Percentiles rank a stretch among this genome's conserved stretches.
Evolutionary conservation across 1,140 invertebrate species (phyloP).

Genomic region (Octopus sinensis): DNA sequence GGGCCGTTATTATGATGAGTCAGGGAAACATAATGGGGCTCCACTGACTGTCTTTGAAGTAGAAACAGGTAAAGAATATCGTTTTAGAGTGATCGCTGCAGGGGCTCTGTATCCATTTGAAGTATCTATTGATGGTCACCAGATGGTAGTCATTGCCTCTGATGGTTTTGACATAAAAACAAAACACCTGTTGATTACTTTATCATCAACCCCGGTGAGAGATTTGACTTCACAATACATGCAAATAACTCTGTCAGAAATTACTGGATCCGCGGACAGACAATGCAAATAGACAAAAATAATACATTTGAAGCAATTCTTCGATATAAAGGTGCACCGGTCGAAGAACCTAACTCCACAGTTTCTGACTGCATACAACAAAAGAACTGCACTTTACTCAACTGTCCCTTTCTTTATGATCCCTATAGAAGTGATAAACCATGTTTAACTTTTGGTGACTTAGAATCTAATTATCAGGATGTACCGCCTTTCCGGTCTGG

Average conservation of each 20-base stretch:
- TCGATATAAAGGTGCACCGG: background rate
- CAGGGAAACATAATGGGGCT: slow-evolving; percentile 61
- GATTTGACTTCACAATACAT: slow-evolving; percentile 75
- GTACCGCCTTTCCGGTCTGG: background rate
- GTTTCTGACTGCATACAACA: slow-evolving; percentile 11
- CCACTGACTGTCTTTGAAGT: slow-evolving; percentile 37
- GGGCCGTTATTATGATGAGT: slow-evolving; percentile 49
- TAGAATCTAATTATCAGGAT: slow-evolving; percentile 16
- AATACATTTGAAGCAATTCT: slow-evolving; percentile 26
- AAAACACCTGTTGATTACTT: slow-evolving; percentile 60
- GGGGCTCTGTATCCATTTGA: slow-evolving; percentile 36
- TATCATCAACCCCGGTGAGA: slow-evolving; percentile 65
- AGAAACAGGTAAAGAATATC: slow-evolving; percentile 37
- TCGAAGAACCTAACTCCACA: slow-evolving; percentile 11
- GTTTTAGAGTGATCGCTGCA: slow-evolving; percentile 42
- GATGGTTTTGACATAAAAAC: no score
- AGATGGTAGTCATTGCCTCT: slow-evolving; percentile 65
- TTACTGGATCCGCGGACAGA: slow-evolving; percentile 72
- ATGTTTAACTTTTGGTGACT: slow-evolving; percentile 26
- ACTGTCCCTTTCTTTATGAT: slow-evolving; percentile 30
- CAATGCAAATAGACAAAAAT: slow-evolving; percentile 21
- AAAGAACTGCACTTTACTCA: slow-evolving; percentile 26
- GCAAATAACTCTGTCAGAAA: slow-evolving; percentile 68
- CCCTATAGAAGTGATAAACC: slow-evolving; percentile 8
- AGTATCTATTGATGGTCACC: slow-evolving; percentile 69